Evolutionary conservation across 2,888 invertebrate genomes (phyloP).

Genomic region (Fabriciana adippe): DNA sequence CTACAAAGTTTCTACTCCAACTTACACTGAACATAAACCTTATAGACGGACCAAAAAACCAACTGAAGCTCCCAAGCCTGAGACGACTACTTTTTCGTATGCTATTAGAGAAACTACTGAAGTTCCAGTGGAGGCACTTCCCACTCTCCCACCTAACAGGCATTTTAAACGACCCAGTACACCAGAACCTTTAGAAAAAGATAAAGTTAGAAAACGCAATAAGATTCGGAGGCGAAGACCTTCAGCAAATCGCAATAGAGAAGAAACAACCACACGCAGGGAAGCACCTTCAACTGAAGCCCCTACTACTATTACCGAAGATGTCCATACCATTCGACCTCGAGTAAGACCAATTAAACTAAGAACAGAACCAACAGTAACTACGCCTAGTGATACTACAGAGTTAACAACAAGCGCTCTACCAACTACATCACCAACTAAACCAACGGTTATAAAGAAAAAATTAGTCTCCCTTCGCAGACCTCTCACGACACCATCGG

Average conservation of each 20-base stretch:
- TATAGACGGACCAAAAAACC: slow-evolving; percentile 71
- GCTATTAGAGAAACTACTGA: slow-evolving; percentile 55
- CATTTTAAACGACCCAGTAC: slow-evolving; percentile 72
- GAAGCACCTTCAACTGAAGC: slow-evolving; percentile 54
- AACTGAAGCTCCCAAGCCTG: slow-evolving; percentile 52
- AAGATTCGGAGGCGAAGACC: slow-evolving; percentile 76
- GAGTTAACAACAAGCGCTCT: slow-evolving; percentile 75
- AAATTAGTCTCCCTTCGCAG: slow-evolving; percentile 64
- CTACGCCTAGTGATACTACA: slow-evolving; percentile 70
- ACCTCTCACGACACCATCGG: slow-evolving; percentile 54
- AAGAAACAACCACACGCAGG: slow-evolving; percentile 55
- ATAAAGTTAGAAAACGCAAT: slow-evolving; percentile 69
- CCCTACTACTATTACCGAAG: slow-evolving; percentile 56
- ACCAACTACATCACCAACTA: slow-evolving; percentile 73
- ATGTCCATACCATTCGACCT: slow-evolving; percentile 66
- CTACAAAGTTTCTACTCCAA: slow-evolving; percentile 71
- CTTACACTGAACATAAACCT: slow-evolving; percentile 61
- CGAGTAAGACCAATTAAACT: slow-evolving; percentile 62
- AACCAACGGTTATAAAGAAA: slow-evolving; percentile 70
- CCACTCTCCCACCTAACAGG: slow-evolving; percentile 73
- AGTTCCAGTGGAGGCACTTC: slow-evolving; percentile 60
- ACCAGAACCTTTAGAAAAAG: slow-evolving; percentile 58
- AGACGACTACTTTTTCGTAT: slow-evolving; percentile 50
- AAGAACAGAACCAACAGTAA: slow-evolving; percentile 61
- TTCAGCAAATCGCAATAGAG: slow-evolving; percentile 58